Evolutionary conservation across 2,888 invertebrate species (phyloP).

Genomic region (Clepsis dumicolana): DNA sequence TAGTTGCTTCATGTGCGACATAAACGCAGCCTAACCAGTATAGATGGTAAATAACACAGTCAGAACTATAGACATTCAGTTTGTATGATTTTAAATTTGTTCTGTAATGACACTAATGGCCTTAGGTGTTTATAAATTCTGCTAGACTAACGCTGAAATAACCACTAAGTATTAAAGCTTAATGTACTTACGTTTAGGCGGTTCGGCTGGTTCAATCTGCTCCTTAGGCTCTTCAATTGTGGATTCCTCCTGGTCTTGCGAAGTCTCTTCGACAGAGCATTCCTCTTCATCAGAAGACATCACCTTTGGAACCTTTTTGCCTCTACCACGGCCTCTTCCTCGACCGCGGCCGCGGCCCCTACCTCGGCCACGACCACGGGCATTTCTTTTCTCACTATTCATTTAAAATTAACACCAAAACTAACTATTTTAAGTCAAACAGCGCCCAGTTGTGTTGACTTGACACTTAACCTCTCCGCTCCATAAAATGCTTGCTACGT

Average conservation of each 20-base stretch:
- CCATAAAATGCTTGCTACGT: not conserved
- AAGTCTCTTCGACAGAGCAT: conserved; percentile 79
- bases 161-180: not conserved
- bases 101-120: too few relatives aligned
- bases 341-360: conserved; percentile 92
- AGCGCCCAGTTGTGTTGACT: conserved; percentile 30
- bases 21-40: too few relatives aligned
- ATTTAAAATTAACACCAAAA: conserved; percentile 52
- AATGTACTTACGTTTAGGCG: conserved; percentile 81
- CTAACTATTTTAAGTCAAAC: conserved; percentile 15
- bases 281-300: conserved; percentile 88
- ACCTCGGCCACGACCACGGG: conserved; percentile 91
- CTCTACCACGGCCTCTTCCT: conserved; percentile 89
- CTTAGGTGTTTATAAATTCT: too few relatives aligned
- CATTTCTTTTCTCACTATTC: conserved; percentile 87
- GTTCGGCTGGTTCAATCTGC: conserved; percentile 79
- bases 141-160: too few relatives aligned
- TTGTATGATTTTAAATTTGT: too few relatives aligned
- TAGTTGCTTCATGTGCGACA: too few relatives aligned
- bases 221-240: conserved; percentile 74
- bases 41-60: too few relatives aligned
- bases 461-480: conserved; percentile 42
- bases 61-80: too few relatives aligned
- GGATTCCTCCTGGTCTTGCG: conserved; percentile 83
- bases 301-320: conserved; percentile 91